Conservation (phyloP, 2,888 invertebrate species). For the Colostygia pectinataria region DNA sequence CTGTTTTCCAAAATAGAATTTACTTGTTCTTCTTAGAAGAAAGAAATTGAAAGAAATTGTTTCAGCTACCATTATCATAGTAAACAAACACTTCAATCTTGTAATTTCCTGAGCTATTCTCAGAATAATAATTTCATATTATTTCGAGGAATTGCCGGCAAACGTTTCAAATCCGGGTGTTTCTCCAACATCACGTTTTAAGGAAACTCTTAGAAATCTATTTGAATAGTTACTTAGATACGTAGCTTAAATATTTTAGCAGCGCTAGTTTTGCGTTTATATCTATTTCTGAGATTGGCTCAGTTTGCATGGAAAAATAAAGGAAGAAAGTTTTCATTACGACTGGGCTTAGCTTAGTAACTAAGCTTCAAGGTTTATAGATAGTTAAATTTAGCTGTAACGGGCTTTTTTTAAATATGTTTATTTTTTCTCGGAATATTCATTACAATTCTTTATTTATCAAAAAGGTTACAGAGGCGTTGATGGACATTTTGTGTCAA, state of each 20-base stretch:
- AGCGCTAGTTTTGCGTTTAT: background rate
- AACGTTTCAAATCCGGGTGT: conserved; percentile 7
- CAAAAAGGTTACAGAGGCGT: too few species aligned
- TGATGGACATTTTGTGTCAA: too few species aligned
- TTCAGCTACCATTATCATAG: background rate
- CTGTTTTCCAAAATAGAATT: too few species aligned
- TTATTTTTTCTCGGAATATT: too few species aligned
- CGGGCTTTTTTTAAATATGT: background rate
- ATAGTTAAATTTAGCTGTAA: too few species aligned
- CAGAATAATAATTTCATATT: background rate
- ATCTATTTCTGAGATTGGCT: background rate
- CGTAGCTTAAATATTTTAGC: conserved; percentile 1
- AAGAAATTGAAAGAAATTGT: background rate
- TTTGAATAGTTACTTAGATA: conserved; percentile 1
- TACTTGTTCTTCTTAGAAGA: too few species aligned
- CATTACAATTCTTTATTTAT: too few species aligned
- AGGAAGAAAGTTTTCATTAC: conserved; percentile 3
- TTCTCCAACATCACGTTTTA: conserved; percentile 1
- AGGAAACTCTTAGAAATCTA: conserved; percentile 1
- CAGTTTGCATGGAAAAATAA: conserved; percentile 2
- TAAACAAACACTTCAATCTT: background rate
- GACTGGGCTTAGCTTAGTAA: background rate
- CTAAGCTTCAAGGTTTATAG: background rate
- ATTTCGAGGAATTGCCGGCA: background rate
- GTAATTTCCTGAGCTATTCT: background rate